Evolutionary conservation across 2,113 vertebrate genomes (phyloP).

Genomic region (Hemichromis elongatus): DNA sequence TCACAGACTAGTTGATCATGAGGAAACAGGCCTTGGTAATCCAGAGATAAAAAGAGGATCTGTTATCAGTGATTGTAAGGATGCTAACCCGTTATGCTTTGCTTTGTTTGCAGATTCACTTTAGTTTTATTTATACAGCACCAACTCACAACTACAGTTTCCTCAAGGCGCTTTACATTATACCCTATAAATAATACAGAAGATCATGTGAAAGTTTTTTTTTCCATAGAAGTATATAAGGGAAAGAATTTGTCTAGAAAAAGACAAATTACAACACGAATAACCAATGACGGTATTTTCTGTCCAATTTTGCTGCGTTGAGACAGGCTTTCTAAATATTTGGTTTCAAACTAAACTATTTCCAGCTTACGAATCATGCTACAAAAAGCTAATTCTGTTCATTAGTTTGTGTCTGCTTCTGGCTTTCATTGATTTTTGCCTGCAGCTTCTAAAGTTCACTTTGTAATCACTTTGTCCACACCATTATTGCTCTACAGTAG

Average conservation of each 20-base stretch:
- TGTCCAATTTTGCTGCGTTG: background rate
- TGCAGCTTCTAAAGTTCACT: background rate
- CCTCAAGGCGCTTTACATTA: background rate
- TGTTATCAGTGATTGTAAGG: background rate
- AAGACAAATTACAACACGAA: background rate
- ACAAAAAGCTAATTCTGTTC: background rate
- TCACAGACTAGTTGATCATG: background rate
- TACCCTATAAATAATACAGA: background rate
- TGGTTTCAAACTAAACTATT: background rate
- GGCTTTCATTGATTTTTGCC: background rate
- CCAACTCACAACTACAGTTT: background rate
- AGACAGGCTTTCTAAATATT: background rate
- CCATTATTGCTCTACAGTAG: background rate
- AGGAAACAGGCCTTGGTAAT: background rate
- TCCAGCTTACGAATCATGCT: background rate
- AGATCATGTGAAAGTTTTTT: background rate
- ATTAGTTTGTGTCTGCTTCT: background rate
- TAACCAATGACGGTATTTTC: background rate
- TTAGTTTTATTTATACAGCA: background rate
- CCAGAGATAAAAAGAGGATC: background rate
- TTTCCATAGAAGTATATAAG: background rate
- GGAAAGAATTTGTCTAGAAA: background rate
- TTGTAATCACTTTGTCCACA: background rate
- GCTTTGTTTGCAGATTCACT: background rate
- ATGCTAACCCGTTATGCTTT: background rate